Evolutionary conservation across 2,797 vertebrate species (phyloP), one percentile per base, ranked within the genome.

Genomic region (Poecilia gillii): DNA sequence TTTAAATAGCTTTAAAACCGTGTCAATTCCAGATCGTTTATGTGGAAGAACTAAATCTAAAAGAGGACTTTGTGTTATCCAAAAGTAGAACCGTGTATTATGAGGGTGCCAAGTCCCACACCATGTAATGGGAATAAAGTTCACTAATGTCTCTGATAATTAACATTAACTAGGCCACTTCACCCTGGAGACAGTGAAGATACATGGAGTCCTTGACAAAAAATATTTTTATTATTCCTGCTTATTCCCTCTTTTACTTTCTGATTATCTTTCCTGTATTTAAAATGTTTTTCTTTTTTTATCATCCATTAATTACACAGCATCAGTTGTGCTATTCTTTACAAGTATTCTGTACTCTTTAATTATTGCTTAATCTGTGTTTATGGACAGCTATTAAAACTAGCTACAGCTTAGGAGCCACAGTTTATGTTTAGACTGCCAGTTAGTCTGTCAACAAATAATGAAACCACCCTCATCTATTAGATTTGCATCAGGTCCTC

Each of bases 281-380:
- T 23, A 33, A 16, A 2, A 6, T 25, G 39, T 23, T 20, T 18
- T 23, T 23, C 31, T 18, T 33, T 36, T 66, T 68, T 11, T 0
- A 41, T 36, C 8, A 39, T 66, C 20, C 8, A 39, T 66, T 39
- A 20, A 70, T 70, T 43, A n/a, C 12, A 70, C 39, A 25, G 4
- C 23, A 43, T n/a, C 20, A n/a, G 11, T 25, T 9, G 1, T 39
- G 64, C 3, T 70, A 25, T 0, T 68, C 20, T 51, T 73, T 53
- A 53, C 36, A 57, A 59, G 20, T 41, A 16, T 62, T 12, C 14
- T 18, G 20, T 59, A 31, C 59, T 12, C 25, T 43, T 75, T 31
- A 59, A 75, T 74, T 39, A 59, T 74, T 43, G 11, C 59, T 43
- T 75, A 41, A 45, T 43, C 25, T 46, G 41, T 43, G 28, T 75